A percentile compares a stretch with the other conserved stretches of the same genome.
Evolutionary conservation across 2,888 invertebrate species (phyloP).

Genomic region (Eumacrocentrus americanus): DNA sequence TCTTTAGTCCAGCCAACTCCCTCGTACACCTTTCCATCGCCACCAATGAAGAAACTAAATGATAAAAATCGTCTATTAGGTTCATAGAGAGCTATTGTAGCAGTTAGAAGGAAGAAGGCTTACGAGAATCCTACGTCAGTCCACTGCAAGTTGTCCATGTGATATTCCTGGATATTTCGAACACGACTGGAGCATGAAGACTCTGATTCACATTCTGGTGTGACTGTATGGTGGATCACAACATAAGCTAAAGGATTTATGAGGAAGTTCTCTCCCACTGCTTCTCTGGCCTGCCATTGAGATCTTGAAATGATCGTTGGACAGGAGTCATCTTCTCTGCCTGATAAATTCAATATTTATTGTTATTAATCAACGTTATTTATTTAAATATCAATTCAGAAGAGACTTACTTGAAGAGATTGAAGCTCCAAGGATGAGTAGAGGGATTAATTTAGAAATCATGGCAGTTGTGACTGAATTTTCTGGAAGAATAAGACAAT

Average conservation of each 20-base stretch:
- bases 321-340: slow-evolving; percentile 50
- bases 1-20: slow-evolving; percentile 70
- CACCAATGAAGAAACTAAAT: slow-evolving; percentile 68
- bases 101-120: slow-evolving; percentile 42
- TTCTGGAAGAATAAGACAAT: too few species aligned
- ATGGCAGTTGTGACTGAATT: too few species aligned
- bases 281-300: slow-evolving; percentile 68
- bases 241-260: slow-evolving; percentile 65
- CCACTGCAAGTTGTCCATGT: slow-evolving; percentile 63
- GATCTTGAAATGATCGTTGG: slow-evolving; percentile 65
- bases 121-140: slow-evolving; percentile 69
- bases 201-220: slow-evolving; percentile 61
- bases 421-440: too few species aligned
- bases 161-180: slow-evolving; percentile 64
- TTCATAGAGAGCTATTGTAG: too few species aligned
- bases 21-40: slow-evolving; percentile 71
- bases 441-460: too few species aligned
- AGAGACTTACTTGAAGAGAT: too few species aligned
- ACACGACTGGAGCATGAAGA: slow-evolving; percentile 60
- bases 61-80: too few species aligned
- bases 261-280: slow-evolving; percentile 61
- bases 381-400: neutral
- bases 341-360: slow-evolving; percentile 7
- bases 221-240: slow-evolving; percentile 68
- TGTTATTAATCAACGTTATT: neutral